Base-by-base conservation (phyloP, 2,888 invertebrate species). In the Tachystola acroxantha region DNA sequence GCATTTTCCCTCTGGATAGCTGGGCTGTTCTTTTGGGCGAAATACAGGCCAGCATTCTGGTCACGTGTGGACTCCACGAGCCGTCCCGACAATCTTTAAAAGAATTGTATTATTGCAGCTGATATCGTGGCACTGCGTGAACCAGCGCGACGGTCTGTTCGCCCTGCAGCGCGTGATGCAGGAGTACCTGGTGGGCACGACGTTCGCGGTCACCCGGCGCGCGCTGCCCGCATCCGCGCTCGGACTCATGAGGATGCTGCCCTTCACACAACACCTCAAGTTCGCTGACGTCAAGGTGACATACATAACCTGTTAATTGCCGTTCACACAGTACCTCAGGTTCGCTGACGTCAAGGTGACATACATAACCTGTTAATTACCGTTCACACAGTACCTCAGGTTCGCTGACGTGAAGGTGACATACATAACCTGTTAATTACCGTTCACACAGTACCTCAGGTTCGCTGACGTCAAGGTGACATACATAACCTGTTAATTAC, bases 141-240 rank as follows among this genome's bases (percentile, higher is more conserved):
- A 75, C 59, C 77, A 78, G 46, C 67, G 67, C 42, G 72, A 66
- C 29, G 73, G 64, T 0, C 44, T 61, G 12, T 71, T 70, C 20
- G 90, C 91, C 26, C 86, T 92, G 24, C 89, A 91, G 37, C 90
- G 89, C 44, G 79, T 94, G 36, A 88, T 96, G 62, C 93, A 94
- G 71, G 96, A 97, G 81, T 94, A 93, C 58, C 82, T 97, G 3
- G 90, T 95, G 29, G 92, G 92, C 34, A 91, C 91, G 36, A 91
- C 94, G 9, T 92, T 91, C 70, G 89, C 92, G 0, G 85, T 92
- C 10, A 91, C 94, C 0, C 90, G 91, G 42, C 91, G 93, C 46
- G 91, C 92, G 48, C 75, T 95, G 44, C 91, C 94, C 1, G 80
- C 90, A n/a, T 92, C 94, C 47, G 93, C 94, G 0, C 64, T 89